Evolutionary conservation across 2,888 invertebrate genomes (phyloP), one percentile per base, ranked within the genome.

Genomic region (Asteroscopus sphinx): DNA sequence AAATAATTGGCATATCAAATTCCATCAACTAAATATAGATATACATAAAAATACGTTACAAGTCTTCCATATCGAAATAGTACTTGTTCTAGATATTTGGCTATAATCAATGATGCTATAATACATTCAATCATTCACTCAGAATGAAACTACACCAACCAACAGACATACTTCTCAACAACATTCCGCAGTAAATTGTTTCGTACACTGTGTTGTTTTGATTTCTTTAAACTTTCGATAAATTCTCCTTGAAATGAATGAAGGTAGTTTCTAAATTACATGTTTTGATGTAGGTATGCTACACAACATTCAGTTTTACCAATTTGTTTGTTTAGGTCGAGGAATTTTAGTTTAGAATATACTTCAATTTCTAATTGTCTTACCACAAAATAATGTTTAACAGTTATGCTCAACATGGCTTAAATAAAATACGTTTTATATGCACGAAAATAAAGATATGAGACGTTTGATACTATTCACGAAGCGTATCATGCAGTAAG

Each of bases 11-110:
- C 94, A 94, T 94, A 94, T 94, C 94, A 94, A 93, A 88, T 90
- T 90, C 93, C 93, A 88, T 87, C 89, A 89, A 88, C 87, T 87
- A 90, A 90, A 90, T 85, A 89, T 88, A 91, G 88, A 85, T 89
- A 84, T 83, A 86, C 80, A 74, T 78, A 85, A 87, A n/a, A n/a
- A n/a, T n/a, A 90, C 87, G 85, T 81, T 88, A 86, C 82, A 88
- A 85, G 85, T 94, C 94, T 94, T 94, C 94, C 94, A 94, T 94
- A 94, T 94, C 94, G 90, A 91, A 90, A 92, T 91, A 92, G 91
- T 83, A 83, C 81, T 87, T 86, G 89, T 86, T 87, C 89, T 92
- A 90, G 86, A 85, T 45, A 59, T 83, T 83, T 86, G 84, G 83
- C 79, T 85, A 84, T 83, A 65, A 59, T n/a, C n/a, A n/a, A n/a